Evolutionary conservation across 92 coral and sea anemone species (phyloP).

Genomic region (Diadumene lineata): DNA sequence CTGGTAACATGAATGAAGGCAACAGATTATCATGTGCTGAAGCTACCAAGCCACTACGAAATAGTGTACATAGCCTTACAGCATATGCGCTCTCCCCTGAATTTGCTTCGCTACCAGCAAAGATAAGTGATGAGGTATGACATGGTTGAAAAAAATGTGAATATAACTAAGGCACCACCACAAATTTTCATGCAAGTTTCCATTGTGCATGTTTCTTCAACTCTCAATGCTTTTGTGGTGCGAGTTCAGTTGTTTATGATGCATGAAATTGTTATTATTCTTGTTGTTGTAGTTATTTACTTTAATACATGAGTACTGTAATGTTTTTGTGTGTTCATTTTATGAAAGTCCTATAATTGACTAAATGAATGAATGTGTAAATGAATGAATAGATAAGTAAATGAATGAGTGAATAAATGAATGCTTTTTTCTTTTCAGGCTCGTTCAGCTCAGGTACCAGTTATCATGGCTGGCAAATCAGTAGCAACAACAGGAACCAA

Average conservation of each 20-base stretch:
- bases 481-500: slow-evolving; percentile 91
- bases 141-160: not conserved
- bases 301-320: too few species aligned
- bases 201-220: too few species aligned
- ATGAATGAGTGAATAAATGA: not conserved
- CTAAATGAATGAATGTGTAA: too few species aligned
- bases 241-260: too few species aligned
- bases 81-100: slow-evolving; percentile 97
- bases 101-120: slow-evolving; percentile 94
- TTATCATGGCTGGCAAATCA: slow-evolving; percentile 97
- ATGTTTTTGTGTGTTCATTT: too few species aligned
- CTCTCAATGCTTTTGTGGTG: too few species aligned
- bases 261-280: too few species aligned
- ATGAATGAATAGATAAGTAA: too few species aligned
- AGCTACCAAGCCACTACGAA: slow-evolving; percentile 82
- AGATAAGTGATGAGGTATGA: slow-evolving; percentile 89
- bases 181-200: too few species aligned
- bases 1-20: slow-evolving; percentile 73
- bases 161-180: too few species aligned
- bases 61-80: slow-evolving; percentile 91
- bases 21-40: slow-evolving; percentile 82
- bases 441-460: slow-evolving; percentile 97
- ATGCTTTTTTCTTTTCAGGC: slow-evolving; percentile 52
- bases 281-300: too few species aligned
- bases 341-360: too few species aligned